phyloP scores from a whole-genome alignment of 2,113 vertebrate genomes.

The Bos indicus region DNA sequence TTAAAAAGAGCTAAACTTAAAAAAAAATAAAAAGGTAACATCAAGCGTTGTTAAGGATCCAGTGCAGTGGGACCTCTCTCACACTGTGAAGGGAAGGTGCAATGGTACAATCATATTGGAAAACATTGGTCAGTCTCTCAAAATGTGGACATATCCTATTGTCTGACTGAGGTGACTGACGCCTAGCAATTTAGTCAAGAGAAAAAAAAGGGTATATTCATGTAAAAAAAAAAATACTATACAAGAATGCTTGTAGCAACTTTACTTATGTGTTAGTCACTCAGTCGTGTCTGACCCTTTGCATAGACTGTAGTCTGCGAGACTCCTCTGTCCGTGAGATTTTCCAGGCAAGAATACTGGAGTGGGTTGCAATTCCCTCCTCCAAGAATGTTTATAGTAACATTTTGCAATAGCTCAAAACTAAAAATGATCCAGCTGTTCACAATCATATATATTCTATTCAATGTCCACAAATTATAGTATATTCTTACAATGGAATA shows the following conservation, averaged over 20 bases:
- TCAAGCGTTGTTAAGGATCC: not conserved
- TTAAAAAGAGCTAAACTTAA: not conserved
- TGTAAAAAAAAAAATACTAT: not conserved
- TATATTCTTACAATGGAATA: not conserved
- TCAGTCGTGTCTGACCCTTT: fast-evolving
- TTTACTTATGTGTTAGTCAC: not conserved
- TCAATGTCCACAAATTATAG: not conserved
- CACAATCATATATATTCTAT: not conserved
- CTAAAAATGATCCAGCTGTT: not conserved
- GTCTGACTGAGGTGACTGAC: not conserved
- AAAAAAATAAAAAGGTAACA: not conserved
- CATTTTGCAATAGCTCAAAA: not conserved
- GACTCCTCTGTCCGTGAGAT: not conserved
- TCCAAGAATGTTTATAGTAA: not conserved
- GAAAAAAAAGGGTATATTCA: not conserved
- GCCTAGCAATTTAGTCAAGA: not conserved
- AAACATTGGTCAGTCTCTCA: not conserved
- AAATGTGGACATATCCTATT: not conserved
- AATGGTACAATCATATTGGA: not conserved
- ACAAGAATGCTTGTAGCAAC: not conserved
- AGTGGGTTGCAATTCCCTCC: not conserved
- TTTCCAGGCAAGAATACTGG: not conserved
- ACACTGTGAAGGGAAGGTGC: not conserved
- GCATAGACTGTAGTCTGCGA: not conserved
- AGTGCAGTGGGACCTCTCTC: not conserved